Conservation (phyloP, 2,888 invertebrate species). For the Lacanobia oleracea region DNA sequence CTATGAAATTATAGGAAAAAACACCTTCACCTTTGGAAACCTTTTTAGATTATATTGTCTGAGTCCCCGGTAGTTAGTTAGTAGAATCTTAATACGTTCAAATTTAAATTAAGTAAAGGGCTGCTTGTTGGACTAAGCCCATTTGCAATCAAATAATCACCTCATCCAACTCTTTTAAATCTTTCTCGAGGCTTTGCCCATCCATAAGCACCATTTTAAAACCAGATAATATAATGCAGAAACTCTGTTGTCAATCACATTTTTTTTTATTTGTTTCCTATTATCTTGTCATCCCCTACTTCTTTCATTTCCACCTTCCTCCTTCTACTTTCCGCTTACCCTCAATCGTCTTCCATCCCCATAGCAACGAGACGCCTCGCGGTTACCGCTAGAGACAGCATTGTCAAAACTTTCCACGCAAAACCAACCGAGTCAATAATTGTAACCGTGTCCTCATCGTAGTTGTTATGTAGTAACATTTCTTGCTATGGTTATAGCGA, state of each 20-base stretch:
- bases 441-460: not conserved
- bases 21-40: not conserved
- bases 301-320: not conserved
- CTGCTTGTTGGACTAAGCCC: not conserved
- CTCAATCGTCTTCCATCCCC: not conserved
- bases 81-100: not conserved
- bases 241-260: not conserved
- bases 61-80: not conserved
- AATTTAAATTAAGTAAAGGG: not conserved
- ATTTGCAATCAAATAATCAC: not conserved
- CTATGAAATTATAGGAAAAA: not conserved
- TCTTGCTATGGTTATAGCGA: no score
- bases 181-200: not conserved
- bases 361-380: not conserved
- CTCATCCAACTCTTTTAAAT: not conserved
- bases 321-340: not conserved
- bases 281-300: not conserved
- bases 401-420: no score
- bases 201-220: not conserved
- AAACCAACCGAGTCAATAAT: no score
- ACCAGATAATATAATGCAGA: not conserved
- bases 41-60: not conserved
- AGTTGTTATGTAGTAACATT: not conserved
- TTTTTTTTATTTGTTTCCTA: not conserved
- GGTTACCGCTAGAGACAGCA: not conserved